Evolutionary conservation across 2,113 vertebrate species (phyloP), one percentile per base, ranked within the genome.

Genomic region (Serinus canaria): DNA sequence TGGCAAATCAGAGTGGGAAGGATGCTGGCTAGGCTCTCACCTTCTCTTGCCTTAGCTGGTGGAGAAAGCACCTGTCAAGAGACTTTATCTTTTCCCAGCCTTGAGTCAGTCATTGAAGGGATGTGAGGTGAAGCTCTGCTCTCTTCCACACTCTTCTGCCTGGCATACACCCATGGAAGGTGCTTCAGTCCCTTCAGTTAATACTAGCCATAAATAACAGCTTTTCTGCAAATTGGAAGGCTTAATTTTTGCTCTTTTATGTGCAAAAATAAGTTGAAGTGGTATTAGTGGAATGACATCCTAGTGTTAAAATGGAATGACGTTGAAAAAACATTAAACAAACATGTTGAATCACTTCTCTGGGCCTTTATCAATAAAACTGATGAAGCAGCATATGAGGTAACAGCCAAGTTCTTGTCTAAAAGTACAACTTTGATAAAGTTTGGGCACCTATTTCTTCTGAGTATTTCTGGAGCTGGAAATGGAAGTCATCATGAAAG

Each of bases 381-480:
- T 84, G 53, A 82, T 81, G 75, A 91, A 84, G 52, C 46, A 67
- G 88, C 68, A 28, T 59, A 63, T 46, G 66, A 91, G 47, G 47
- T 91, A 92, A 72, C 56, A 89, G 80, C 74, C 77, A 84, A 91
- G n/a, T 63, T 49, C 74, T 87, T 82, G 77, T 82, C 68, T 78
- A 30, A 72, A 83, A 89, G 68, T 63, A n/a, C 31, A 86, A 60
- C 60, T 94, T 77, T 53, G 62, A 49, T 81, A 46, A 94, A 83
- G 56, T 92, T 83, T 88, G 52, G 80, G 76, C 83, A 92, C 56
- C 68, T 93, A 9, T 92, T 94, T 88, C 83, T 95, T 90, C 53
- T 53, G 64, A 81, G 39, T 90, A 89, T 92, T 88, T 95, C 86
- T 90, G 75, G 56, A 94, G 76, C 3, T 95, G 80, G 83, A 90